phyloP scores from a whole-genome alignment of 2,797 vertebrate genomes.

The Pangasius djambal region DNA sequence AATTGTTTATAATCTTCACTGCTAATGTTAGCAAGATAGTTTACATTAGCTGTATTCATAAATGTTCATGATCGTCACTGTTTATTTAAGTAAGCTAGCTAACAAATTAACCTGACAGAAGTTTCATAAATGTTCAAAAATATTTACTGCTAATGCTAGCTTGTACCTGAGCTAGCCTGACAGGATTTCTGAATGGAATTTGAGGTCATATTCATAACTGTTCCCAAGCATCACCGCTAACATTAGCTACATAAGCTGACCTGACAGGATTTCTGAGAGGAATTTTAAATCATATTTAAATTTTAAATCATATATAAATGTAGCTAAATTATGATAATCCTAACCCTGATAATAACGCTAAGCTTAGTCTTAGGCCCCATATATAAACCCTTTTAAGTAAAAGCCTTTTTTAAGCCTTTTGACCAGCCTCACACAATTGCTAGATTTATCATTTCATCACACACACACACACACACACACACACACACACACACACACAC shows the following conservation, averaged over 20 bases:
- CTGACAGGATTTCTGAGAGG: neutral
- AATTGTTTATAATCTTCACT: neutral
- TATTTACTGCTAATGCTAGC: neutral
- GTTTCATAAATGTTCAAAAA: neutral
- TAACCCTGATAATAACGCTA: neutral
- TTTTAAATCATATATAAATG: neutral
- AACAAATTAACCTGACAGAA: neutral
- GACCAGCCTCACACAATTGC: neutral
- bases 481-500: neutral
- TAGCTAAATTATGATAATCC: neutral
- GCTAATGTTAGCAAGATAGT: neutral
- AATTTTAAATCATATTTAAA: neutral
- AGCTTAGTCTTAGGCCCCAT: neutral
- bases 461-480: neutral
- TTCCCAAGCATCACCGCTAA: neutral
- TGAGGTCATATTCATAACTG: neutral
- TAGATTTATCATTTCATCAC: neutral
- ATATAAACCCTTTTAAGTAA: neutral
- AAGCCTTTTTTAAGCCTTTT: neutral
- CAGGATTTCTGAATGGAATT: neutral
- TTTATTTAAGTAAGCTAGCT: neutral
- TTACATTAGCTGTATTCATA: neutral
- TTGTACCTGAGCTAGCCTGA: neutral
- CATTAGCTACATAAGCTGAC: neutral
- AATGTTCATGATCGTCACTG: neutral